These are phyloP conservation scores for Botia kubotai DNA, from an alignment of 2,797 vertebrate genomes.

Conservation along the genomic window DNA sequence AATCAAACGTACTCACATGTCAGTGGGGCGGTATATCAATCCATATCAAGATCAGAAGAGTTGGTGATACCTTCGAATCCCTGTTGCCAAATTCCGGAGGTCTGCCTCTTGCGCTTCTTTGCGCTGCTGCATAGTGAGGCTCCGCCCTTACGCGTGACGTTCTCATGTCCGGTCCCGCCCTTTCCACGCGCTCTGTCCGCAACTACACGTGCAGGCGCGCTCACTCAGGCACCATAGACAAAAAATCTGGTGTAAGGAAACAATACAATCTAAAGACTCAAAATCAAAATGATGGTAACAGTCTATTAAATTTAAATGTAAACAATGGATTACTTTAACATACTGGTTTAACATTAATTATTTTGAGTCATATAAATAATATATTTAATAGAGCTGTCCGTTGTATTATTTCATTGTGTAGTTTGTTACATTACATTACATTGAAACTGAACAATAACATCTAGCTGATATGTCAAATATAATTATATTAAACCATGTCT, in stretches of 20 bases:
- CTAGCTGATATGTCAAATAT: not conserved
- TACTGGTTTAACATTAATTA: not conserved
- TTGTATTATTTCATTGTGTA: not conserved
- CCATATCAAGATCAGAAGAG: conserved; percentile 34
- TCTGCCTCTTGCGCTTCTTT: conserved; percentile 22
- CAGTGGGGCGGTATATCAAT: conserved; percentile 16
- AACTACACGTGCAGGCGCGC: conserved; percentile 50
- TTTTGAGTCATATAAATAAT: not conserved
- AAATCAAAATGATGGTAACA: no score
- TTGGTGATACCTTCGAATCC: conserved; percentile 4
- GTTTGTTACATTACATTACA: not conserved
- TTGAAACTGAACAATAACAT: not conserved
- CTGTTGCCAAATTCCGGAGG: conserved; percentile 27
- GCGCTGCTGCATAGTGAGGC: conserved; percentile 51
- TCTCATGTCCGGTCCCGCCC: not conserved
- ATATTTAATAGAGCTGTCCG: not conserved
- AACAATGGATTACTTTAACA: not conserved
- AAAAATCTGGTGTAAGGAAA: not conserved
- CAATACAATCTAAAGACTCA: not conserved
- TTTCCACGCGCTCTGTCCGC: conserved; percentile 51
- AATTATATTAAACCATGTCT: not conserved
- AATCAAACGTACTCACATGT: conserved; percentile 39
- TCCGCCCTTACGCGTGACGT: conserved; percentile 48
- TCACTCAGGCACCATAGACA: not conserved
- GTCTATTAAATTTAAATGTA: no score